A percentile compares a stretch with the other conserved stretches of the same genome.
Conservation (phyloP, 2,797 vertebrate genomes). For the Dendrocincla tyrannina region DNA sequence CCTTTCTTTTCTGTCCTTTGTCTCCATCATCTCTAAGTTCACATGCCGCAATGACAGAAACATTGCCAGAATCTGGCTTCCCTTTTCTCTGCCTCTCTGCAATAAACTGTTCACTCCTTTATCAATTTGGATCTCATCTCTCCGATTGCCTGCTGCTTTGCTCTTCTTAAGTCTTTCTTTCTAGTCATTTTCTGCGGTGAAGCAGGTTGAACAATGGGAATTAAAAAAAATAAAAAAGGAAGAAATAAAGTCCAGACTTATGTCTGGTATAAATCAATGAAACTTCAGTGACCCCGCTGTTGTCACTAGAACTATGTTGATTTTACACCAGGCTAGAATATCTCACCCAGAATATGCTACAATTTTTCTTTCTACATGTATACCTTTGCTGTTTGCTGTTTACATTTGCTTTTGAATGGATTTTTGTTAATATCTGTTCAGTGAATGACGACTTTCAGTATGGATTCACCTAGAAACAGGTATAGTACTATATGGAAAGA, state of each 20-base stretch:
- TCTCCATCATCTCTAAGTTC: neutral
- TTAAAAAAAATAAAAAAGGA: neutral
- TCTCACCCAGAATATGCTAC: neutral
- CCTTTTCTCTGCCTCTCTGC: neutral
- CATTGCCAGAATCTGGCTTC: neutral
- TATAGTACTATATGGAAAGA: neutral
- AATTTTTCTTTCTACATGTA: neutral
- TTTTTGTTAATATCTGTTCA: neutral
- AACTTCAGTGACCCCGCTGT: neutral
- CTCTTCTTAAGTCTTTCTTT: neutral
- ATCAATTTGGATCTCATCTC: neutral
- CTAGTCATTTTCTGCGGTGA: neutral
- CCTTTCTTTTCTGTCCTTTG: neutral
- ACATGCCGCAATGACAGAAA: neutral
- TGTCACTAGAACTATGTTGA: neutral
- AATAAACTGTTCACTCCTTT: neutral
- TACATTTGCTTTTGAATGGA: fast-evolving
- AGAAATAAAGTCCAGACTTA: neutral
- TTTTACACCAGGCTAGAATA: neutral
- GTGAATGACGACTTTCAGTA: neutral
- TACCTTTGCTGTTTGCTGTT: neutral
- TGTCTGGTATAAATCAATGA: neutral
- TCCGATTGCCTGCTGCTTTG: neutral
- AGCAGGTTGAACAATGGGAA: neutral
- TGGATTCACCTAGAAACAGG: neutral